Conservation (phyloP, 2,888 invertebrate species). For the Pecten maximus region DNA sequence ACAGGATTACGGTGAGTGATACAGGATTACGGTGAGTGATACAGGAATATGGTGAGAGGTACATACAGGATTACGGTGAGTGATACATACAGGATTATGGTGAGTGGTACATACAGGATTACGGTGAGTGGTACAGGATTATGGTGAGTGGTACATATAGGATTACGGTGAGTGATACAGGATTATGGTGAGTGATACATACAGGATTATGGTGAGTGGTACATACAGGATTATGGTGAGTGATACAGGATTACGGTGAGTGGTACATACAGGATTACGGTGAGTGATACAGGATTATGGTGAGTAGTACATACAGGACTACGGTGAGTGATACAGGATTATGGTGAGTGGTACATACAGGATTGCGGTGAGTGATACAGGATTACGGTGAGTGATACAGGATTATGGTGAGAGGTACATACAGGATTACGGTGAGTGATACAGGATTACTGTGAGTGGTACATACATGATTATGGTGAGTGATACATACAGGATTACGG, state of each 20-base stretch:
- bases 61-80: background rate
- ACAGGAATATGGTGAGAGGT: background rate
- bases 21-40: background rate
- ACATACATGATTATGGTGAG: background rate
- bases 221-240: background rate
- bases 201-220: background rate
- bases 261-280: background rate
- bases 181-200: background rate
- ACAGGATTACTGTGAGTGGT: background rate
- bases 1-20: background rate
- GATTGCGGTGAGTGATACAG: background rate
- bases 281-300: background rate
- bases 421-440: background rate
- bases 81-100: constrained; percentile 4
- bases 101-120: background rate
- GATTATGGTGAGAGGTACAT: background rate
- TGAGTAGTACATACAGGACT: constrained; percentile 2
- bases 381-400: background rate
- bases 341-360: constrained; percentile 4
- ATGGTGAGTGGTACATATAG: background rate
- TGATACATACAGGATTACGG: background rate
- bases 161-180: background rate
- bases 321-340: background rate
- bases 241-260: background rate
- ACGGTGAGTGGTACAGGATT: background rate